phyloP scores from a whole-genome alignment of 2,113 vertebrate genomes.

The Haplochromis vanheusdeni region DNA sequence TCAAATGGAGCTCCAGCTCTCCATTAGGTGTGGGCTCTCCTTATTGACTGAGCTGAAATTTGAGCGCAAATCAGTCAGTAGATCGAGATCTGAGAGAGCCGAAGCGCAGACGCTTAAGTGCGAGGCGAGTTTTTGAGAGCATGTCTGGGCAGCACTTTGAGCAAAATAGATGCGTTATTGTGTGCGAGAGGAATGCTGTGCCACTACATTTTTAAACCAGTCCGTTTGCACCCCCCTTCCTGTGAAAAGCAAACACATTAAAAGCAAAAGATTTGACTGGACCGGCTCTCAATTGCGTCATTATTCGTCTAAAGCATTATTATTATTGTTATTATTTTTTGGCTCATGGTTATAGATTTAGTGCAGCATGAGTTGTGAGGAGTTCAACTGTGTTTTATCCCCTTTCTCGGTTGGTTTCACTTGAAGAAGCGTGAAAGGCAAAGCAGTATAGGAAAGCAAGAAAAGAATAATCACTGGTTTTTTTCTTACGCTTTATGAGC shows the following conservation, averaged over 20 bases:
- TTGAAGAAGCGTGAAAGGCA: neutral
- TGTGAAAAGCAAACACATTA: neutral
- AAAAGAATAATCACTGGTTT: neutral
- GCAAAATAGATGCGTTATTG: neutral
- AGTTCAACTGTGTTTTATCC: neutral
- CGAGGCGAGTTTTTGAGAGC: neutral
- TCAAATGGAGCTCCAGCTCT: neutral
- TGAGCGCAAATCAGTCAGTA: neutral
- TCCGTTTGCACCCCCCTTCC: neutral
- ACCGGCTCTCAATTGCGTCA: neutral
- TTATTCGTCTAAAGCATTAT: neutral
- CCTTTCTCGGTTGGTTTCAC: neutral
- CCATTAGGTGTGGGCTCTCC: neutral
- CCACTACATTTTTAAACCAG: neutral
- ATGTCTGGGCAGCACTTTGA: neutral
- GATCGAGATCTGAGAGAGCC: neutral
- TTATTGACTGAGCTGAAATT: neutral
- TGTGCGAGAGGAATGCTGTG: neutral
- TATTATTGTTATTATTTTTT: neutral
- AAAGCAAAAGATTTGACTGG: neutral
- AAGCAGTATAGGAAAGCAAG: neutral
- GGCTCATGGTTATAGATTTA: neutral
- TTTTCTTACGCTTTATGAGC: neutral
- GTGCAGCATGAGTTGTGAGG: neutral
- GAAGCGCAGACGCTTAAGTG: neutral